A percentile compares a stretch with the other conserved stretches of the same genome.
phyloP scores from a whole-genome alignment of 2,888 invertebrate genomes.

The Pedicia rivosa region DNA sequence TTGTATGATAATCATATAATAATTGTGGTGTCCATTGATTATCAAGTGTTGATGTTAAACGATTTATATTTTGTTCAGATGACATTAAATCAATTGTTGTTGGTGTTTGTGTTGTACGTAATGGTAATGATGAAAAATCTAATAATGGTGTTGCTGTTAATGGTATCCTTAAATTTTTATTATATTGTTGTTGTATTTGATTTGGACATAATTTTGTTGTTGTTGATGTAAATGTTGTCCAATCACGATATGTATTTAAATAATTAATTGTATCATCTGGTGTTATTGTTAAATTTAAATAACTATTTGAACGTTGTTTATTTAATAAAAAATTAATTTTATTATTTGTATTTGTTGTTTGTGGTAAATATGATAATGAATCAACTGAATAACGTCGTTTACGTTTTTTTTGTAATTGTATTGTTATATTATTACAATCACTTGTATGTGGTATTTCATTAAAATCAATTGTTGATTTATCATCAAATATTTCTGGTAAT shows the following conservation, averaged over 20 bases:
- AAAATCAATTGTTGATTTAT: too few relatives aligned
- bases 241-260: too few relatives aligned
- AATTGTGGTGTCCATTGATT: conserved; percentile 22
- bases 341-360: not conserved
- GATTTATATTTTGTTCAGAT: too few relatives aligned
- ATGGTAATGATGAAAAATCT: conserved; percentile 39
- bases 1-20: conserved; percentile 57
- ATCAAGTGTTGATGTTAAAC: conserved; percentile 33
- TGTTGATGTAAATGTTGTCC: not conserved
- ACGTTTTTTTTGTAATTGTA: not conserved
- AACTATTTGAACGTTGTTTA: not conserved
- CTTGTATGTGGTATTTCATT: too few relatives aligned
- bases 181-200: too few relatives aligned
- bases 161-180: not conserved
- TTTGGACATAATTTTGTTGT: too few relatives aligned
- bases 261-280: not conserved
- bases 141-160: conserved; percentile 42
- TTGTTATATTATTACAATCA: too few relatives aligned
- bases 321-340: too few relatives aligned
- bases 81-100: too few relatives aligned
- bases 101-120: conserved; percentile 27
- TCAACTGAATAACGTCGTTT: conserved; percentile 4
- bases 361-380: not conserved
- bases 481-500: too few relatives aligned
- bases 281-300: conserved; percentile 2